Conservation (phyloP, 2,113 vertebrate genomes). For the Hemichromis elongatus region DNA sequence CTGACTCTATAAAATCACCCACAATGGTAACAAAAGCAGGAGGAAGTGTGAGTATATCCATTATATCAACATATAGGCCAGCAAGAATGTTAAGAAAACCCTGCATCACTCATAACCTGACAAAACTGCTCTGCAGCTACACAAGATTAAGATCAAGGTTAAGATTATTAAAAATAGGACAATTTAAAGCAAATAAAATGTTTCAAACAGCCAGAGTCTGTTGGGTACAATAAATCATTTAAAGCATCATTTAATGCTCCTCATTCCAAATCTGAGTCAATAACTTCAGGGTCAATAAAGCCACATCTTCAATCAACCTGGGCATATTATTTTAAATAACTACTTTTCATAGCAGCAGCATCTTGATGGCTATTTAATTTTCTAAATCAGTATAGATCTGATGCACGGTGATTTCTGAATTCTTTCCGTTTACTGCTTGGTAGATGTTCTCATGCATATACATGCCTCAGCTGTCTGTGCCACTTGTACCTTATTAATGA, state of each 20-base stretch:
- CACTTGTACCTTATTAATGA: neutral
- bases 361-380: neutral
- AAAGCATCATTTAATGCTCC: neutral
- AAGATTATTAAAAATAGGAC: neutral
- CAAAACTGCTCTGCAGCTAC: neutral
- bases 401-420: neutral
- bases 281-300: neutral
- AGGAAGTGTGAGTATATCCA: conserved; percentile 15
- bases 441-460: neutral
- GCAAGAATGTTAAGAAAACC: neutral
- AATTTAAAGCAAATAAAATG: neutral
- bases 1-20: conserved; percentile 22
- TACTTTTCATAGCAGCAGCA: neutral
- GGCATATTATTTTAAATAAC: neutral
- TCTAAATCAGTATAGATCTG: neutral
- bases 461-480: neutral
- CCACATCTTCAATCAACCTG: neutral
- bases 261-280: neutral
- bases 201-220: neutral
- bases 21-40: conserved; percentile 15
- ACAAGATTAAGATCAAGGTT: neutral
- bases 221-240: neutral
- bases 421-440: neutral
- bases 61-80: neutral
- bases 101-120: neutral